Evolutionary conservation across 2,888 invertebrate species (phyloP), one percentile per base, ranked within the genome.

Genomic region (Dastarcus helophoroides): DNA sequence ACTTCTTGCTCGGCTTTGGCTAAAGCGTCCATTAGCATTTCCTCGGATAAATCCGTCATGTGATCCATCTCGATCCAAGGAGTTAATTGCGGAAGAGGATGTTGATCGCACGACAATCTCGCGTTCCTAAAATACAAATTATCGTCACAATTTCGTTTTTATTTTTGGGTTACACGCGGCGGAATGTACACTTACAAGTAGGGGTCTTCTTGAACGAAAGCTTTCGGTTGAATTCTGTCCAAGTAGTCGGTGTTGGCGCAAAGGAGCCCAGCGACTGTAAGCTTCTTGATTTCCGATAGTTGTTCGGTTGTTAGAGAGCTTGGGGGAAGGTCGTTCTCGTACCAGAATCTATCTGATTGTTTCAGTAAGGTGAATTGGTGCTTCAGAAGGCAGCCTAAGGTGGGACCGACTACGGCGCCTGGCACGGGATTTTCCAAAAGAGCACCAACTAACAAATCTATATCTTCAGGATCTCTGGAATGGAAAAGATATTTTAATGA

Each of bases 301-400:
- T 90, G 89, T 27, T 78, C 79, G 35, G 74, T 67, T 0, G 68
- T 72, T 38, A 90, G 70, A 0, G 88, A 80, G 9, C 88, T 86
- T 1, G 89, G 89, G 1, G 89, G 90, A 25, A 90, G 68, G 52
- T 91, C 90, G 54, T 91, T 91, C 59, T 94, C 93, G 52, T 90
- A 93, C 90, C 91, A 94, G 57, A 90, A 93, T 38, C 93, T 68
- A 65, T 94, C 94, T 31, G 89, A 84, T 47, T 79, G 78, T 47
- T 88, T 76, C 4, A 89, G 63, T 40, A 79, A 75, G 21, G 76
- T 73, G 55, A 94, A 90, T 58, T 93, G 93, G 31, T 77, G 59
- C 14, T 79, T 81, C 6, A 93, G 54, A 4, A 94, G 67, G 48
- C 93, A 94, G n/a, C 80, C 79, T 29, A 91, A 76, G 0, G 91